Base-by-base conservation (phyloP, 2,888 invertebrate genomes). In the Dascillus cervinus region DNA sequence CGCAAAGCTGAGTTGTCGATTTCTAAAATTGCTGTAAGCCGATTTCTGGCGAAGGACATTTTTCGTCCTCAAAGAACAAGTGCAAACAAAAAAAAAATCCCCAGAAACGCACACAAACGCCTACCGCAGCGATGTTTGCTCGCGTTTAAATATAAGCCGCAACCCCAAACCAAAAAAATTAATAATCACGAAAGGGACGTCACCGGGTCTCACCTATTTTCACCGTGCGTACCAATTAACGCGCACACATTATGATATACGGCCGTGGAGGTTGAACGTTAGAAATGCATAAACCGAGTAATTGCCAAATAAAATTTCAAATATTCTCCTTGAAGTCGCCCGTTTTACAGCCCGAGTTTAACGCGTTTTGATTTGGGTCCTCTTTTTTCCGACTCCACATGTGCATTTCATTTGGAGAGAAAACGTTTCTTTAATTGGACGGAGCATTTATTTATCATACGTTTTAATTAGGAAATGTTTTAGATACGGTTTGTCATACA, bases 261-360 rank as follows among this genome's bases (percentile, higher is more conserved):
- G 36, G 25, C 24, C 11, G 17, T 21, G 20, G 31, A 34, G 32
- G 34, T 22, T 29, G 31, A 28, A 34, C 15, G 22, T 21, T 26
- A 31, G n/a, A n/a, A n/a, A 23, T 32, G 36, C 34, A 43, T 37
- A 32, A 36, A 40, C 33, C 37, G 21, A 25, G 26, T 49, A 49
- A 45, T 47, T 49, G 40, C 42, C 41, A 37, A 44, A 44, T 48
- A 44, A 50, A 46, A 44, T 44, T 39, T 34, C 34, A 40, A 39
- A 39, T 43, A 44, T 49, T 47, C 25, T 32, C 32, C 13, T 37
- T 27, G 23, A 26, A 32, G 39, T 34, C 39, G 35, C 34, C 29
- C n/a, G n/a, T n/a, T 43, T 35, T 39, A 32, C 39, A 32, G 29
- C 37, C 26, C 23, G 23, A 21, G 14, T 22, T 24, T 13, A 17